Evolutionary conservation across 2,113 vertebrate genomes (phyloP), one percentile per base, ranked within the genome.

Genomic region (Narcine bancroftii): DNA sequence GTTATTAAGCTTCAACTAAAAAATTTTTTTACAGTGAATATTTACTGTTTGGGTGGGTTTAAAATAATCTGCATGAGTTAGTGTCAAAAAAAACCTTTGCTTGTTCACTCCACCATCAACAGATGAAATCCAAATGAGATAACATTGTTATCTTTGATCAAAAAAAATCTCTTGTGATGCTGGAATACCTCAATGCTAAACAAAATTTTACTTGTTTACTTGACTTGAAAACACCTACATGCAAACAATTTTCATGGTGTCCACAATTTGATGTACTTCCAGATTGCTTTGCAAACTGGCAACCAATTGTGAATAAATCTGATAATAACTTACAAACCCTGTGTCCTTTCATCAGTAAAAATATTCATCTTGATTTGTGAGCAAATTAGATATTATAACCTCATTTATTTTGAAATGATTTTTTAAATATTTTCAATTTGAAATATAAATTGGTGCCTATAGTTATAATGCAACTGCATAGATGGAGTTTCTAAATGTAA

Each of bases 391-490:
- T 53, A 56, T 60, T 6, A 50, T 89, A 19, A 26, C 4, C 9
- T 11, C 42, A 91, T 47, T 71, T 69, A 69, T 42, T 66, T 69
- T 39, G 24, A 91, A 45, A 29, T 91, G 24, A 69, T 26, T 91
- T 63, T 0, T 42, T 91, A n/a, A n/a, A 45, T 11, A 15, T 91
- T 66, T 91, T 29, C 65, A 69, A 47, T 91, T 91, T 69, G 65
- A 63, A 63, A 33, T 87, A 60, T 53, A 91, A 65, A 71, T 47
- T 91, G 24, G 24, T 47, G 11, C 65, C 36, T 45, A 24, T 69
- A 47, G 60, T 91, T 71, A 91, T 66, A 91, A 91, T 91, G 60
- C 60, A 66, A 69, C 63, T 91, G 42, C 10, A 3, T 69, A 69
- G 65, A 66, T 66, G 21, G 39, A 69, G 63, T 91, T 91, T 69